Conservation (phyloP, 92 coral and sea anemone species). For the Hydrozoanthus gracilis region DNA sequence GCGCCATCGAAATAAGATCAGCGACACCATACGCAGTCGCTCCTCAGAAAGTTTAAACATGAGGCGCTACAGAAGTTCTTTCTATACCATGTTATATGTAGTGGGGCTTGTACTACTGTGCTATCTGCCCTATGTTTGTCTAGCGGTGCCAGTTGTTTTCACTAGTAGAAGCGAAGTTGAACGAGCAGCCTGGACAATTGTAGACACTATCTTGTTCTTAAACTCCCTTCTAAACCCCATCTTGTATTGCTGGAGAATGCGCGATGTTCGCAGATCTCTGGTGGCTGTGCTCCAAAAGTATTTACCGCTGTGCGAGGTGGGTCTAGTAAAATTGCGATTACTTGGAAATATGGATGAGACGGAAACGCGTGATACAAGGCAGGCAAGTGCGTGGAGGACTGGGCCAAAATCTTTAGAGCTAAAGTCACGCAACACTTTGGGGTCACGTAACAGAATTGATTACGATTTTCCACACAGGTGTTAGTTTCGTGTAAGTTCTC, state of each 20-base stretch:
- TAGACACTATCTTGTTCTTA: constrained; percentile 52
- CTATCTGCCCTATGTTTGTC: constrained; percentile 60
- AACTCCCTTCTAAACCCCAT: constrained; percentile 64
- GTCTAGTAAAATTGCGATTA: neutral
- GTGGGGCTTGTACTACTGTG: constrained; percentile 57
- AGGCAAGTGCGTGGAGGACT: neutral
- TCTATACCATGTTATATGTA: constrained; percentile 58
- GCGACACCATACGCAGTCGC: constrained; percentile 4
- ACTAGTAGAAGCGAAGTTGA: constrained; percentile 49
- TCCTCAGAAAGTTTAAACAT: constrained; percentile 22
- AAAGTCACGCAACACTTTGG: constrained; percentile 26
- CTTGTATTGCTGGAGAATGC: constrained; percentile 62
- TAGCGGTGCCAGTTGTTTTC: constrained; percentile 45
- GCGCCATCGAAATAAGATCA: constrained; percentile 6
- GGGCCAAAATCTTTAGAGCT: neutral
- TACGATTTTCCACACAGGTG: no score
- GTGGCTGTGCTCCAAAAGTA: neutral
- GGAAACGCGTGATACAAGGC: constrained; percentile 31
- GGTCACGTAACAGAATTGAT: neutral
- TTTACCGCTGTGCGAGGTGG: neutral
- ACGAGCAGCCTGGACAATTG: constrained; percentile 54
- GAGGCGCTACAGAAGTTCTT: constrained; percentile 42
- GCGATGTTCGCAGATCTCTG: constrained; percentile 54
- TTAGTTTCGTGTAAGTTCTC: no score
- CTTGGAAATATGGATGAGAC: neutral